Percentiles rank a stretch among this genome's conserved stretches.
Conservation (phyloP, 2,113 vertebrate genomes). For the Sus scrofa region T2T-Sscrofa CM000814.6:20781001-20781500, state of each 20-base stretch:
- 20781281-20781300: neutral
- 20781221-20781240: neutral
- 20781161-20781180: neutral
- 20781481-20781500: too few relatives aligned
- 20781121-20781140: neutral
- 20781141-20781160: neutral
- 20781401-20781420: neutral
- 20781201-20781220: neutral
- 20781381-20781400: neutral
- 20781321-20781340: neutral
- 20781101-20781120: neutral
- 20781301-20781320: neutral
- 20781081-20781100: too few relatives aligned
- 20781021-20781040: neutral
- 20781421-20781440: neutral
- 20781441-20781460: neutral
- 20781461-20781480: neutral
- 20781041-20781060: neutral
- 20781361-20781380: neutral
- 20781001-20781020: rapidly evolving
- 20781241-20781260: neutral
- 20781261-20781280: neutral
- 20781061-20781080: neutral
- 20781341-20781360: neutral
- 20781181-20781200: neutral